A percentile compares a stretch with the other conserved stretches of the same genome.
These are phyloP conservation scores for Otus sunia DNA, from an alignment of 2,113 vertebrate genomes.

Conservation along the genomic window DNA sequence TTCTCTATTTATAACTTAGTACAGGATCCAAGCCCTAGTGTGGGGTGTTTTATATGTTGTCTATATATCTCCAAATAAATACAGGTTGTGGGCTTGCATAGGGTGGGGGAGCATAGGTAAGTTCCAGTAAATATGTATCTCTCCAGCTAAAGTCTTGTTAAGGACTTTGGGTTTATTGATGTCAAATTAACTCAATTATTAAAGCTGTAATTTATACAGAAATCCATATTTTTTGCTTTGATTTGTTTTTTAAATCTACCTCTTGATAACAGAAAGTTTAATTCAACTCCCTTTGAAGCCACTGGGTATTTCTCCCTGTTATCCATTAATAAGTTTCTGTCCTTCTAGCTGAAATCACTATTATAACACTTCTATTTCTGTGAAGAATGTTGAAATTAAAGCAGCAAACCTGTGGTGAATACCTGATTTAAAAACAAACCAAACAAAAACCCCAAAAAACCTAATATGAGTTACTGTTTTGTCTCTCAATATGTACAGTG, in stretches of 20 bases:
- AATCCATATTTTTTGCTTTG: neutral
- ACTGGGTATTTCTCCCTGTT: neutral
- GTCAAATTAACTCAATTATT: neutral
- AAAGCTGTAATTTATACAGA: neutral
- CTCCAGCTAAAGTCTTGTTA: neutral
- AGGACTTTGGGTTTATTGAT: neutral
- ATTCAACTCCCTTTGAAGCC: neutral
- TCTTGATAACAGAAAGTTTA: neutral
- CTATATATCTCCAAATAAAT: neutral
- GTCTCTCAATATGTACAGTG: constrained; percentile 70
- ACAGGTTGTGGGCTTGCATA: neutral
- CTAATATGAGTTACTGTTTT: constrained; percentile 5
- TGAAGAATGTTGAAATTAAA: constrained; percentile 20
- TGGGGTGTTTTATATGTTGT: too few species aligned
- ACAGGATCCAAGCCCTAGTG: neutral
- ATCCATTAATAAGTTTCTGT: neutral
- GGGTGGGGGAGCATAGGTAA: neutral
- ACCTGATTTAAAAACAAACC: neutral
- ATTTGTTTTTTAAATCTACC: neutral
- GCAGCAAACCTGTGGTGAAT: neutral
- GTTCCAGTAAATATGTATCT: neutral
- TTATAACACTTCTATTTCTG: neutral
- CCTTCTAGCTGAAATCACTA: neutral
- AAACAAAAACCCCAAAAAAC: neutral
- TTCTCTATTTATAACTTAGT: neutral